Percentiles rank a stretch among this genome's conserved stretches.
phyloP scores from a whole-genome alignment of 2,888 invertebrate species.

The Diarsia brunnea region DNA sequence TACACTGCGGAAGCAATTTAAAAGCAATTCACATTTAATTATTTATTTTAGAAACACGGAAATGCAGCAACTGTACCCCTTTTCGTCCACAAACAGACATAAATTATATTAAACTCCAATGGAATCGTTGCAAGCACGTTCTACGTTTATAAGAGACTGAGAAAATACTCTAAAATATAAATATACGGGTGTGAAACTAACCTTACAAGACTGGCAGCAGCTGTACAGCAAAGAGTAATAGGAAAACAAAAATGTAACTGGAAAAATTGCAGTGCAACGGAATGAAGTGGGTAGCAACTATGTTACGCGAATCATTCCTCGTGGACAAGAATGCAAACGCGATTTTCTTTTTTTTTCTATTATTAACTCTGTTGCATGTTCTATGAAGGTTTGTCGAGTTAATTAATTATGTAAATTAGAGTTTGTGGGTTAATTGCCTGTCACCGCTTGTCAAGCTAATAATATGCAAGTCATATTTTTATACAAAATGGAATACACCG shows the following conservation, averaged over 20 bases:
- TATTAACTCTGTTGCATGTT: constrained; percentile 26
- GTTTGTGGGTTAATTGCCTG: constrained; percentile 19
- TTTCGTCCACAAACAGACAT: constrained; percentile 12
- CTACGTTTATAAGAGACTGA: constrained; percentile 5
- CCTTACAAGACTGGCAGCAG: constrained; percentile 23
- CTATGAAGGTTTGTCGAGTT: constrained; percentile 5
- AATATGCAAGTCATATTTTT: background rate
- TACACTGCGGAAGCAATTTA: background rate
- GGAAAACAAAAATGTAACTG: constrained; percentile 13
- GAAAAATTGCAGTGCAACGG: constrained; percentile 9
- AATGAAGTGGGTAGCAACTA: background rate
- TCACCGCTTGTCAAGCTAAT: constrained; percentile 3
- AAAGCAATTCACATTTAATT: background rate
- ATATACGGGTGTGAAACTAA: constrained; percentile 4
- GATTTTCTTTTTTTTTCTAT: background rate
- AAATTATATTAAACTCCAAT: constrained; percentile 33
- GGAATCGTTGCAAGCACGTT: constrained; percentile 42
- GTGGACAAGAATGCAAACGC: background rate
- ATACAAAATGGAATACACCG: too few relatives aligned
- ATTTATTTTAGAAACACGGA: constrained; percentile 12
- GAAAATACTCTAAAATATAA: background rate
- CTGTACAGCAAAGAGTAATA: constrained; percentile 15
- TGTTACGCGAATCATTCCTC: background rate
- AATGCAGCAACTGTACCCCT: background rate
- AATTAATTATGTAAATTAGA: constrained; percentile 17